Evolutionary conservation across 1,140 invertebrate species (phyloP).

Genomic region (Olivierus martensii): DNA sequence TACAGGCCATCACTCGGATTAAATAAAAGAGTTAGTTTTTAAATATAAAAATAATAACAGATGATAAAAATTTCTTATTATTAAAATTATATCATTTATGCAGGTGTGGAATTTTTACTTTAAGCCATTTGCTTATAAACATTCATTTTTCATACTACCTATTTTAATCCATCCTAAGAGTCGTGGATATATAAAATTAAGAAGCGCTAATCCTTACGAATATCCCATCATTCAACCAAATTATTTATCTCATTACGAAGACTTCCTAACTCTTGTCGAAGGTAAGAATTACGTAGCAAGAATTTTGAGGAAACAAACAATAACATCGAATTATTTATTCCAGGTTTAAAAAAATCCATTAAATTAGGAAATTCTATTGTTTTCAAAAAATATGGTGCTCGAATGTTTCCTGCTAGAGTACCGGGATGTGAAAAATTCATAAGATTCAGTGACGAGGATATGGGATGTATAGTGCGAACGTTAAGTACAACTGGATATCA

Average conservation of each 20-base stretch:
- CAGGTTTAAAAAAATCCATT: neutral
- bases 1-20: too few species aligned
- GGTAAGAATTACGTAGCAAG: neutral
- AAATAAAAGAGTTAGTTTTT: too few species aligned
- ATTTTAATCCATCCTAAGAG: constrained; percentile 59
- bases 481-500: neutral
- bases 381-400: neutral
- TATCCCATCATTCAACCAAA: constrained; percentile 70
- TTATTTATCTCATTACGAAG: constrained; percentile 50
- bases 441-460: neutral
- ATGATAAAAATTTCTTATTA: too few species aligned
- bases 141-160: constrained; percentile 47
- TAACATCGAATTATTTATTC: too few species aligned
- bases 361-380: neutral
- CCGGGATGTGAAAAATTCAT: neutral
- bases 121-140: constrained; percentile 18
- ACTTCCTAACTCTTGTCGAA: constrained; percentile 33
- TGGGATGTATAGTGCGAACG: neutral
- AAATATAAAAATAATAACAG: too few species aligned
- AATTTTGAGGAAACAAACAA: too few species aligned
- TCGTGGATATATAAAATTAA: constrained; percentile 43
- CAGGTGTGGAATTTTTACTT: neutral
- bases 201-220: constrained; percentile 43
- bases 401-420: neutral
- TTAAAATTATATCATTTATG: too few species aligned